Base-by-base conservation (phyloP, 2,888 invertebrate species). In the Andrena bicolor region DNA sequence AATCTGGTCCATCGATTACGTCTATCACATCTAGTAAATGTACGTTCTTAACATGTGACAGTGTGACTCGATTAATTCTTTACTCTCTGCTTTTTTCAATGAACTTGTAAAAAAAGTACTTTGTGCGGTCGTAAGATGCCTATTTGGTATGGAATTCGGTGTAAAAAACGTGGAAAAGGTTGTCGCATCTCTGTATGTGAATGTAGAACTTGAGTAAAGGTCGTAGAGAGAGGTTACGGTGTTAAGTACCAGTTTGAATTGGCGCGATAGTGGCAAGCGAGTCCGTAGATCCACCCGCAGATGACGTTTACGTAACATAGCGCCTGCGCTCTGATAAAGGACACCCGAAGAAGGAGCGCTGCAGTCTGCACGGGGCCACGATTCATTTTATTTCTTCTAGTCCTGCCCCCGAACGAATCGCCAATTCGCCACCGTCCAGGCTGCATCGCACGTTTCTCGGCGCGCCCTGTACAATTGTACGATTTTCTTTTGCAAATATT, bases 291-390 rank as follows among this genome's bases (percentile, higher is more conserved):
- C 49, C 32, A 66, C 51, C 35, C 41, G 72, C 66, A 51, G 51
- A 68, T 68, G 48, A 60, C 51, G 48, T 63, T 65, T 13, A 63
- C 20, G 16, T n/a, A 70, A 61, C 65, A 58, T 48, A 80, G 80
- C 82, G 80, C 82, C 72, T 63, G 72, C 68, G 72, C 68, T 56
- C 68, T 20, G n/a, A 48, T 53, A 56, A 30, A 51, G 41, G 23
- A 35, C 48, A 41, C 10, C 26, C 20, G 10, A 48, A 10, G 23
- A 8, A 56, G 2, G 20, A 4, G 20, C 23, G 56, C 10, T 8
- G 23, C 56, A 26, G 56, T 10, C 56, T 26, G 56, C 20, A 56
- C 8, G 26, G 20, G 23, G 23, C 13, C 4, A 4, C 26, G 53
- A 26, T 51, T 51, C 8, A 20, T 20, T 51, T 51, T 51, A 20